Percentiles rank a stretch among this genome's conserved stretches.
phyloP scores from a whole-genome alignment of 2,113 vertebrate genomes.

The Grantiella picta region DNA sequence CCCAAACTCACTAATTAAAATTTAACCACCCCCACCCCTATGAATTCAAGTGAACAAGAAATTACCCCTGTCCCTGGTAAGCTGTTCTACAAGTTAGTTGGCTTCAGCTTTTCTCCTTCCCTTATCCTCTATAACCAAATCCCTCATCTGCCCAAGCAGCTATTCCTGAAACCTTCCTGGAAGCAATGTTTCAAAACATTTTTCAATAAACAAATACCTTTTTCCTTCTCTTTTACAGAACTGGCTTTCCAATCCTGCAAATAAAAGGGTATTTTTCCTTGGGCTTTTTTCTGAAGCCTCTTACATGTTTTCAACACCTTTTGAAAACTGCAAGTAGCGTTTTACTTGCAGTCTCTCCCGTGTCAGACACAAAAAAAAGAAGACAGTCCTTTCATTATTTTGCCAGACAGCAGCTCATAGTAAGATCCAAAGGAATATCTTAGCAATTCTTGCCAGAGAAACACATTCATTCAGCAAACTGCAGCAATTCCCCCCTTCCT shows the following conservation, averaged over 20 bases:
- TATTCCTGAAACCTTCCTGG: not conserved
- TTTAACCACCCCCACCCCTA: not conserved
- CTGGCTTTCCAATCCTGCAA: not conserved
- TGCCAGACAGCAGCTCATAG: not conserved
- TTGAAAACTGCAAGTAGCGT: not conserved
- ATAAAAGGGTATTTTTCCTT: not conserved
- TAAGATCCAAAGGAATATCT: slow-evolving; percentile 1
- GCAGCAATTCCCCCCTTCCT: not conserved
- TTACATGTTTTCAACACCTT: not conserved
- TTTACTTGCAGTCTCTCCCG: not conserved
- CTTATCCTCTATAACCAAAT: not conserved
- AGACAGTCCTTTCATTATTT: not conserved
- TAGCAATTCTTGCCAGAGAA: not conserved
- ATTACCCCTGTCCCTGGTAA: not conserved
- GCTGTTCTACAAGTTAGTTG: not conserved
- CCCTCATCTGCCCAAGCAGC: not conserved
- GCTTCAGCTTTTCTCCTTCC: not conserved
- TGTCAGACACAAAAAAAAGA: not conserved
- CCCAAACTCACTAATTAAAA: not conserved
- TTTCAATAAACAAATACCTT: not conserved
- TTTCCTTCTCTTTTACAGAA: not conserved
- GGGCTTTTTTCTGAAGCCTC: not conserved
- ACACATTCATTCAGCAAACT: not conserved
- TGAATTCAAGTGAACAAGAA: not conserved
- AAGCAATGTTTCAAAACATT: not conserved